Evolutionary conservation across 2,888 invertebrate genomes (phyloP).

Genomic region (Torymus aiolomorphi): DNA sequence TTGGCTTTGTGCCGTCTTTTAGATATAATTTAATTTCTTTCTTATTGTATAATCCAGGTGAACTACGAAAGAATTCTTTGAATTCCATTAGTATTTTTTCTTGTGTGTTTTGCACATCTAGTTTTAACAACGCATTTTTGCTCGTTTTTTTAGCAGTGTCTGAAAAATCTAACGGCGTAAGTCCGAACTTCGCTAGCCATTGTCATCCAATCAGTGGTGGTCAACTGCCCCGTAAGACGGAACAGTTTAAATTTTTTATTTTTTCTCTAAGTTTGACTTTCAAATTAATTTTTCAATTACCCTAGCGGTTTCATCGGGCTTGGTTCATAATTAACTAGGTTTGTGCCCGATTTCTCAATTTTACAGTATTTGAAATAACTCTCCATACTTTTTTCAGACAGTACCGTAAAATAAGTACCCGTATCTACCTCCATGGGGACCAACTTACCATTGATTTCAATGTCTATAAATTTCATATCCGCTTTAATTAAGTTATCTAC

Average conservation of each 20-base stretch:
- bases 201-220: slow-evolving; percentile 38
- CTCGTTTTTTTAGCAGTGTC: not conserved
- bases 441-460: too few species aligned
- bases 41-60: slow-evolving; percentile 44
- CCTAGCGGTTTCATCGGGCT: too few species aligned
- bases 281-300: too few species aligned
- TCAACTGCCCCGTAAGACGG: slow-evolving; percentile 50
- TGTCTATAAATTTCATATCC: too few species aligned
- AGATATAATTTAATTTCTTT: slow-evolving; percentile 38
- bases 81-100: slow-evolving; percentile 12
- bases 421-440: too few species aligned
- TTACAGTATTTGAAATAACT: too few species aligned
- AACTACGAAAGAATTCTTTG: slow-evolving; percentile 29
- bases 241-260: slow-evolving; percentile 35
- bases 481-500: too few species aligned
- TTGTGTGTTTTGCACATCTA: not conserved
- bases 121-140: not conserved
- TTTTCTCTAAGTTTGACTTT: too few species aligned
- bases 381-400: too few species aligned
- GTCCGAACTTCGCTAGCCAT: slow-evolving; percentile 14
- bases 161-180: slow-evolving; percentile 32
- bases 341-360: too few species aligned
- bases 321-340: too few species aligned
- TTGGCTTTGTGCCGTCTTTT: slow-evolving; percentile 44
- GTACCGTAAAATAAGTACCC: too few species aligned